Conservation (phyloP, 2,797 vertebrate genomes). For the Podarcis siculus region DNA sequence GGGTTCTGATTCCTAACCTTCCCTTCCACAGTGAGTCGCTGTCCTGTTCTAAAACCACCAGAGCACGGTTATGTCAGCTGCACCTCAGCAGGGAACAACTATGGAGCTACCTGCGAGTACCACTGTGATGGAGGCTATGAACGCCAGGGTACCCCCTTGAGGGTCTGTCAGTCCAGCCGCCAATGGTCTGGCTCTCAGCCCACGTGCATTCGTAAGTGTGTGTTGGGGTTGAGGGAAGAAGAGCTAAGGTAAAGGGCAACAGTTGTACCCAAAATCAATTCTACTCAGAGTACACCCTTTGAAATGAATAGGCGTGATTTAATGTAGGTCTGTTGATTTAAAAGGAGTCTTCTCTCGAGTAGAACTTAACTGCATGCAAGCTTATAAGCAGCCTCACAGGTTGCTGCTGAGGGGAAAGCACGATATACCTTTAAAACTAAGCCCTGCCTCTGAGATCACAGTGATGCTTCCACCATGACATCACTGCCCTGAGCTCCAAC, state of each 20-base stretch:
- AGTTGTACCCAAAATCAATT: no score
- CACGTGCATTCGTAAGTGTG: constrained; percentile 79
- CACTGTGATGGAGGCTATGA: constrained; percentile 90
- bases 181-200: constrained; percentile 86
- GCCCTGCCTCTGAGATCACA: not conserved
- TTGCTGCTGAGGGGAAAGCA: no score
- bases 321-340: no score
- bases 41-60: constrained; percentile 82
- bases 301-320: no score
- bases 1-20: not conserved
- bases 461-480: not conserved
- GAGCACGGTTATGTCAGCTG: constrained; percentile 90
- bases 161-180: constrained; percentile 88
- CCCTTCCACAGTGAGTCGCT: constrained; percentile 80
- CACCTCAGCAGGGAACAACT: constrained; percentile 88
- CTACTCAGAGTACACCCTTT: no score
- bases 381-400: no score
- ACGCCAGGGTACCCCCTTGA: constrained; percentile 78
- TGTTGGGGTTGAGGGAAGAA: not conserved
- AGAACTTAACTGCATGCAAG: no score
- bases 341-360: no score
- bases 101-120: constrained; percentile 91
- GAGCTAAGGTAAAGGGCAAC: not conserved
- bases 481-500: not conserved
- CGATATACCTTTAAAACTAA: no score